These are phyloP conservation scores for Octodonta nipae DNA, from an alignment of 2,888 invertebrate species.

Conservation along the genomic window DNA sequence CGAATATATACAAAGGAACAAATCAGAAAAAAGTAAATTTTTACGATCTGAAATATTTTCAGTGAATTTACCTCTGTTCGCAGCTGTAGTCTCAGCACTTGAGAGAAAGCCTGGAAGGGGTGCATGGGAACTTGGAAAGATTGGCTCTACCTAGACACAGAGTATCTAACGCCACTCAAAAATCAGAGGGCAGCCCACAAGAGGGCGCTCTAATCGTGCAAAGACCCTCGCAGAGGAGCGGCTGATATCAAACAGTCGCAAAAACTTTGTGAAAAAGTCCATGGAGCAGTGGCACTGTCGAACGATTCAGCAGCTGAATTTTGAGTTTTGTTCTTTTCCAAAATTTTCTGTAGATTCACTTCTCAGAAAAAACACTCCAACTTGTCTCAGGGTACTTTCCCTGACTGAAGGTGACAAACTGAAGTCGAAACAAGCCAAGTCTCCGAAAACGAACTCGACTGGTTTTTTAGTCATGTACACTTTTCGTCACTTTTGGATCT, in stretches of 20 bases:
- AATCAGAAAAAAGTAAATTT: no score
- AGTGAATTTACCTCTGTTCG: slow-evolving; percentile 26
- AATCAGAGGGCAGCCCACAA: slow-evolving; percentile 65
- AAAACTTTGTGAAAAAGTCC: slow-evolving; percentile 74
- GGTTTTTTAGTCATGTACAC: no score
- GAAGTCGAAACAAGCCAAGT: no score
- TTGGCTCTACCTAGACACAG: slow-evolving; percentile 39
- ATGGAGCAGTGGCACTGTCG: slow-evolving; percentile 82
- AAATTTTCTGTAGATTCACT: no score
- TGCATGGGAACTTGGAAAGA: slow-evolving; percentile 25
- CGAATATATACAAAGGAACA: no score
- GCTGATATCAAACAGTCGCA: slow-evolving; percentile 72
- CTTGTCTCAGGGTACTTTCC: no score
- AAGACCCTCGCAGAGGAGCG: slow-evolving; percentile 48
- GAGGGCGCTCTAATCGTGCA: slow-evolving; percentile 46
- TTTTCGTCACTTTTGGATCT: no score
- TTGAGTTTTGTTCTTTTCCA: no score
- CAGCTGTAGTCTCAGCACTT: slow-evolving; percentile 44
- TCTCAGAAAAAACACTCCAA: no score
- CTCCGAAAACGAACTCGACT: no score
- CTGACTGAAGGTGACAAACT: no score
- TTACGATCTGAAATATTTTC: no score
- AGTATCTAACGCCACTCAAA: slow-evolving; percentile 72
- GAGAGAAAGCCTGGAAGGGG: slow-evolving; percentile 40
- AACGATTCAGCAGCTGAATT: slow-evolving; percentile 74